Base-by-base conservation (phyloP, 2,797 vertebrate species). In the Falco cherrug region DNA sequence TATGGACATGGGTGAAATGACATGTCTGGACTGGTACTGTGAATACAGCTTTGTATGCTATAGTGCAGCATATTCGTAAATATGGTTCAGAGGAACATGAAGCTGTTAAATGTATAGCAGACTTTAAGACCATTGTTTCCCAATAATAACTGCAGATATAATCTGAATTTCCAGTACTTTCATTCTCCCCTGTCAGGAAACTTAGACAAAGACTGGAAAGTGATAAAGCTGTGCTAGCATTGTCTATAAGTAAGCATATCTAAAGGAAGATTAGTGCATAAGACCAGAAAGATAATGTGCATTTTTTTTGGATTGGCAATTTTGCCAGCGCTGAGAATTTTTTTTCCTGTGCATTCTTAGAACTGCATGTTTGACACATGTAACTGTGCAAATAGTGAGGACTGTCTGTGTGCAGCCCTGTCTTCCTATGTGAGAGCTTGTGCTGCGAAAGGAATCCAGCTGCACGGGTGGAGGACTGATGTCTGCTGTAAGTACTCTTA, bases 361-460 rank as follows among this genome's bases (percentile, higher is more conserved):
- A 98, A 99, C 92, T 99, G 99, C 95, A 98, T 97, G 85, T 99
- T 99, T 84, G 99, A 99, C 78, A 99, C 98, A 41, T 99, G 99
- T 89, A 99, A 98, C 95, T 99, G 99, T 94, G 98, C 99, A 96
- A 99, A 98, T 93, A 99, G 98, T 1, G 99, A 99, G 92, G 98
- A 98, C 87, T 99, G 99, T 91, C 96, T 99, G 96, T 99, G 99
- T 43, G 98, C 99, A 0, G 98, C 97, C 51, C 64, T 98, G 61
- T 96, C 97, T 45, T 95, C 96, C 47, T 98, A 98, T 22, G 96
- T 97, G 68, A 97, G 97, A 95, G 97, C 96, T 65, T 98, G 98
- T 84, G 89, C 95, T 83, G 93, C 81, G 43, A 96, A 95, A 89
- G 96, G 96, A 82, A 77, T 98, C 73, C 88, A 84, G 60, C 90